A percentile compares a stretch with the other conserved stretches of the same genome.
Evolutionary conservation across 2,113 vertebrate species (phyloP).

Genomic region (Nothobranchius furzeri): DNA sequence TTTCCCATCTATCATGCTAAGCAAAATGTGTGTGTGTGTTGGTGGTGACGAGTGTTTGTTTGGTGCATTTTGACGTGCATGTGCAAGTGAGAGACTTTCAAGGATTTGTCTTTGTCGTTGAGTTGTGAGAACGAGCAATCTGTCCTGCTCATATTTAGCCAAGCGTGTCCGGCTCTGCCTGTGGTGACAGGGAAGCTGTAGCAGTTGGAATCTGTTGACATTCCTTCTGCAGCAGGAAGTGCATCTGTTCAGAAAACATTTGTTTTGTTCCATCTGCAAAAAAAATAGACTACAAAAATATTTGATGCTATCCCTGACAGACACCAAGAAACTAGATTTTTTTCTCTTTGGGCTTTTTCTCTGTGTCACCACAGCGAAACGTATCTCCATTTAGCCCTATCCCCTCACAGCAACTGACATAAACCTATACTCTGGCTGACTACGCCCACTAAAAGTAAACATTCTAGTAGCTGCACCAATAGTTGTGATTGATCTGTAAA

Average conservation of each 20-base stretch:
- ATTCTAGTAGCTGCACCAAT: neutral
- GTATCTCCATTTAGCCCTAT: too few relatives aligned
- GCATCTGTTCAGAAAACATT: slow-evolving; percentile 45
- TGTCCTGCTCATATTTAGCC: slow-evolving; percentile 69
- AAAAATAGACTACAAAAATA: neutral
- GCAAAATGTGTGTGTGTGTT: slow-evolving; percentile 32
- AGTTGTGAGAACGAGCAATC: slow-evolving; percentile 69
- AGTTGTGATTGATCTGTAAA: neutral
- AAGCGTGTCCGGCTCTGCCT: slow-evolving; percentile 57
- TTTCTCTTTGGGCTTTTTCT: too few relatives aligned
- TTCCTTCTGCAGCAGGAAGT: slow-evolving; percentile 55
- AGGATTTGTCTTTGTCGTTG: slow-evolving; percentile 62
- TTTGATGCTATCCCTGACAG: slow-evolving; percentile 15
- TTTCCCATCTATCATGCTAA: slow-evolving; percentile 65
- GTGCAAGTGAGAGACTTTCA: slow-evolving; percentile 52
- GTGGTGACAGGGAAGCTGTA: slow-evolving; percentile 60
- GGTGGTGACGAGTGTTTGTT: slow-evolving; percentile 38
- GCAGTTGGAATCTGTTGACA: slow-evolving; percentile 65
- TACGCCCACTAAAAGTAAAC: too few relatives aligned
- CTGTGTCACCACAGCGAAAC: too few relatives aligned
- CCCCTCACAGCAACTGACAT: too few relatives aligned
- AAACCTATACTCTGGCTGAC: neutral
- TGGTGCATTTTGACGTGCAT: slow-evolving; percentile 45
- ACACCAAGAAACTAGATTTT: neutral
- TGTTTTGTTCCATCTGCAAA: slow-evolving; percentile 47